Evolutionary conservation across 2,797 vertebrate genomes (phyloP), one percentile per base, ranked within the genome.

Genomic region (Otolemur crassicaudatus): DNA sequence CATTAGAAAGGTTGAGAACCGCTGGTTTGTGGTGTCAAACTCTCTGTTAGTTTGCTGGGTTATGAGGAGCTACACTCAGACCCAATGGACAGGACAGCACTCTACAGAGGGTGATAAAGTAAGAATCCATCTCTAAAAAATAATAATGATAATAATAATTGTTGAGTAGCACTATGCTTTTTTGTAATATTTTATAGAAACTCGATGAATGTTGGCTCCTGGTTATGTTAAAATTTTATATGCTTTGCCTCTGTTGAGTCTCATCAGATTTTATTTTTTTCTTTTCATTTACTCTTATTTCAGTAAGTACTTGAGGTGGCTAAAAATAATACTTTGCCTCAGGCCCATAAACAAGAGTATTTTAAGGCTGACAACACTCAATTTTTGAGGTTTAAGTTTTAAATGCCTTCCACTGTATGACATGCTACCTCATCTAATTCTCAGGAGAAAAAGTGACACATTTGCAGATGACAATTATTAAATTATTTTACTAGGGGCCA

Each of bases 251-350:
- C 95, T 94, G 89, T 49, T 40, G 27, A 67, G 2, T 95, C 23
- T 34, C 29, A 91, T 49, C 90, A 96, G 58, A 90, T 97, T 97
- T 86, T 90, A 46, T 95, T 98, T 96, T 29, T 98, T 96, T 25
- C n/a, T 86, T 87, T 86, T 91, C 53, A 96, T 94, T 98, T 90
- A 84, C n/a, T 81, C 19, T 46, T 31, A 73, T 72, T 96, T 94
- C 81, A 97, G 72, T 77, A 94, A 79, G 65, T 81, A 93, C 92
- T 94, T 46, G 69, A 97, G 13, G 89, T 95, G 76, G 25, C 40
- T 77, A 82, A 73, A 94, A 97, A 96, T 97, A 97, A 96, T 96
- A 82, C 46, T 96, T 96, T 96, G 95, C 96, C 91, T 96, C 90
- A 84, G 43, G 27, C 46, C 49, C 2, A 70, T 89, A 96, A 75